A percentile compares a stretch with the other conserved stretches of the same genome.
Conservation (phyloP, 2,113 vertebrate species). For the Scolopax mira region DNA sequence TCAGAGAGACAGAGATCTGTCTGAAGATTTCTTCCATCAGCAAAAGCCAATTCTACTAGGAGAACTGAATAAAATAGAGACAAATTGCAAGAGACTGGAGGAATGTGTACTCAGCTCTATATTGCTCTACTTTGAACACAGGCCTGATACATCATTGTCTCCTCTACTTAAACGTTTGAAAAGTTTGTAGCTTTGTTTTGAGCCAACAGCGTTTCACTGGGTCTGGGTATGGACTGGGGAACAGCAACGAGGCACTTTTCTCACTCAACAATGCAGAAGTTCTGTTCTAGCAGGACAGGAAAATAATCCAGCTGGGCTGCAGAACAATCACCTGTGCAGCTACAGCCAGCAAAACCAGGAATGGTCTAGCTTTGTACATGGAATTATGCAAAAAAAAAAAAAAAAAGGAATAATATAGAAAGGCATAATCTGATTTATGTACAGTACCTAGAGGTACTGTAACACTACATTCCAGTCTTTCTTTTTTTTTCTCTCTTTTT, state of each 20-base stretch:
- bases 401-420: not conserved
- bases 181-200: not conserved
- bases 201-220: not conserved
- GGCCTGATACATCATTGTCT: not conserved
- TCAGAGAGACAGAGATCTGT: not conserved
- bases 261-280: not conserved
- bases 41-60: not conserved
- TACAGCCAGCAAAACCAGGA: not conserved
- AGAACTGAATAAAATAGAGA: slow-evolving; percentile 5
- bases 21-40: not conserved
- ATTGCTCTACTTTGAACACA: not conserved
- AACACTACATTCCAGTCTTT: not conserved
- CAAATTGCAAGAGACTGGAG: not conserved
- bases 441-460: not conserved
- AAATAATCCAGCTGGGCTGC: not conserved
- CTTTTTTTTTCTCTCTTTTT: too few relatives aligned
- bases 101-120: not conserved
- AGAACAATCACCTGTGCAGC: not conserved
- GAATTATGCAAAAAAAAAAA: not conserved
- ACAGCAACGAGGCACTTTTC: not conserved
- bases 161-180: not conserved
- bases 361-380: not conserved
- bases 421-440: not conserved
- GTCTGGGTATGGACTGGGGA: not conserved
- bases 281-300: not conserved